Evolutionary conservation across 2,113 vertebrate species (phyloP).

Genomic region (Tiliqua scincoides): DNA sequence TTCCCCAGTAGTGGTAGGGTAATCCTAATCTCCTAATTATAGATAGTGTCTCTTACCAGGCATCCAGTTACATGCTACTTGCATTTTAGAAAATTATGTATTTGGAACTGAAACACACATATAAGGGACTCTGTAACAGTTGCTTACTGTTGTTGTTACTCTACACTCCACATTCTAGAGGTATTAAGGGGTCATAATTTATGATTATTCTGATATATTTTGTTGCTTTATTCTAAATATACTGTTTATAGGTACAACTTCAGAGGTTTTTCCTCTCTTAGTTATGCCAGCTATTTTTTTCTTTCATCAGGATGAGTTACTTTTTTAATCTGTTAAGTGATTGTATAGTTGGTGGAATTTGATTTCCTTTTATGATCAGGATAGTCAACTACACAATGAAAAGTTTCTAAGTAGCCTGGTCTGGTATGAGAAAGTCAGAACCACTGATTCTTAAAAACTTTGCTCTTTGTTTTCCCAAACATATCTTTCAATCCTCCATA

Average conservation of each 20-base stretch:
- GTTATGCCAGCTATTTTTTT: neutral
- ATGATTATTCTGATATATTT: neutral
- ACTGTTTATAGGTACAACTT: neutral
- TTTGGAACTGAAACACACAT: constrained; percentile 32
- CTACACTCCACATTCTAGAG: constrained; percentile 29
- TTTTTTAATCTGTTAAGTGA: constrained; percentile 55
- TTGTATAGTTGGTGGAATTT: constrained; percentile 3
- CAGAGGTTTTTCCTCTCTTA: neutral
- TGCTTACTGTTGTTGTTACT: constrained; percentile 9
- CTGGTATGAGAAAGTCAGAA: neutral
- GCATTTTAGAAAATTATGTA: constrained; percentile 13
- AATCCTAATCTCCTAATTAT: constrained; percentile 29
- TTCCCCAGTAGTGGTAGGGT: neutral
- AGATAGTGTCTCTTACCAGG: constrained; percentile 38
- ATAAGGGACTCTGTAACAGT: constrained; percentile 44
- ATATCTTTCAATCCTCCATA: neutral
- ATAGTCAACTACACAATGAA: neutral
- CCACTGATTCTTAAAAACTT: neutral
- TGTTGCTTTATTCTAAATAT: neutral
- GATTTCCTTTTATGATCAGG: neutral
- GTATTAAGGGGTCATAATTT: neutral
- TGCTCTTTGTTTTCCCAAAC: no score
- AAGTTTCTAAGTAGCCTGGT: constrained; percentile 4
- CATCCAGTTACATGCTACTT: constrained; percentile 42
- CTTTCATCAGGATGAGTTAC: constrained; percentile 36